Evolutionary conservation across 2,113 vertebrate species (phyloP), one percentile per base, ranked within the genome.

Genomic region (Caloenas nicobarica): DNA sequence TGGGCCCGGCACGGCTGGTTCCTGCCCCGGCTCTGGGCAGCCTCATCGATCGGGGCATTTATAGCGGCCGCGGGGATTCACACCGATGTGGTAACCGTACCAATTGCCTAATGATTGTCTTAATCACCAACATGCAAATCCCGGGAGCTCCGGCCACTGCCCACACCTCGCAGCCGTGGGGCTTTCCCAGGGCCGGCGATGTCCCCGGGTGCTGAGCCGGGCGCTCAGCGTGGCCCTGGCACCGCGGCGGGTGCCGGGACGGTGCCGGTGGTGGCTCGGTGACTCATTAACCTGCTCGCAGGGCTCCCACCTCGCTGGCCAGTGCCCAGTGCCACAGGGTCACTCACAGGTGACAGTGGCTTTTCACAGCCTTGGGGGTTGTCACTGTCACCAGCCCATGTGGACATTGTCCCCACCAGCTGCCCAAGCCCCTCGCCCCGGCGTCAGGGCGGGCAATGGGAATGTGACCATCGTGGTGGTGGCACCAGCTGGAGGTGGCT

Each of bases 1-100:
- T 88, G 26, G 11, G 61, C 68, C 88, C 74, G 6, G 88, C 77
- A 31, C 65, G 21, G 10, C 89, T 82, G 40, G 16, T 28, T 89
- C n/a, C 91, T 92, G 94, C 73, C 88, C 76, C 25, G 5, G 56
- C 62, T 81, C 46, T 94, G 94, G 62, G 78, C 96, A 53, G 64
- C 86, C 97, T 96, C 97, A 64, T 73, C 74, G 81, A 85, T 96
- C 13, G 38, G 76, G 91, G 82, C 90, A 93, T 92, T 96, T 97
- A 97, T 97, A 97, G 83, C 13, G 44, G 80, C 61, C 56, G 38
- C 42, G 86, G 97, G 96, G 91, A 94, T 93, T 96, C 96, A 94
- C 93, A 48, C 64, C 2, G 92, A 95, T 95, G 93, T 86, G 80
- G 95, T 94, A 97, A 97, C 88, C 73, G 42, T 29, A 10, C 7